Evolutionary conservation across 2,888 invertebrate species (phyloP).

Genomic region (Cynaeus angustus): DNA sequence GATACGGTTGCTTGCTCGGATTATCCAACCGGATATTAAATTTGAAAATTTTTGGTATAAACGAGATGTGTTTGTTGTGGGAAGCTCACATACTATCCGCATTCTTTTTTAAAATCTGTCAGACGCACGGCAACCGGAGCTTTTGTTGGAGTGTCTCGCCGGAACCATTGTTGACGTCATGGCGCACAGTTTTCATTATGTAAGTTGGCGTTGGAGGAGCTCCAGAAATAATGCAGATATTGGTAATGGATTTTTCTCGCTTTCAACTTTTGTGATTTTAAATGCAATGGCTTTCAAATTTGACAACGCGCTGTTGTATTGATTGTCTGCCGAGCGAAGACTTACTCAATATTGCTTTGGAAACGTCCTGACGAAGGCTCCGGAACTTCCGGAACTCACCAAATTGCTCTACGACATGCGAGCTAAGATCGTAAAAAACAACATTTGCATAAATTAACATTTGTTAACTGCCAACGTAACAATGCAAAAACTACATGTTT

Average conservation of each 20-base stretch:
- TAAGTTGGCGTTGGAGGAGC: slow-evolving; percentile 70
- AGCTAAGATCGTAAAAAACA: slow-evolving; percentile 31
- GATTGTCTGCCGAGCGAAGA: slow-evolving; percentile 44
- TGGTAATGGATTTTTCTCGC: slow-evolving; percentile 69
- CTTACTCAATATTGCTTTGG: slow-evolving; percentile 30
- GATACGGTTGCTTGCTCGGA: slow-evolving; percentile 44
- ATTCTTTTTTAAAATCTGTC: slow-evolving; percentile 70
- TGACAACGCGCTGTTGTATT: slow-evolving; percentile 58
- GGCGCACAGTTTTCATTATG: slow-evolving; percentile 68
- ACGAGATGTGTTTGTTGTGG: slow-evolving; percentile 35
- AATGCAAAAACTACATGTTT: neutral
- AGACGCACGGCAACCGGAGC: slow-evolving; percentile 66
- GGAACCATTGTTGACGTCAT: slow-evolving; percentile 67
- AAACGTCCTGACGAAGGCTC: slow-evolving; percentile 35
- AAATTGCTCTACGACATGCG: slow-evolving; percentile 33
- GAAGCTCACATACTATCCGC: slow-evolving; percentile 48
- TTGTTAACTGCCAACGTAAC: neutral
- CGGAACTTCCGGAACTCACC: slow-evolving; percentile 37
- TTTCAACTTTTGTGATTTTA: slow-evolving; percentile 66
- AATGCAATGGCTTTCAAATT: slow-evolving; percentile 64
- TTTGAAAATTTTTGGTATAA: slow-evolving; percentile 38
- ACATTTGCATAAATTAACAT: slow-evolving; percentile 38
- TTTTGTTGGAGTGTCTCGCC: slow-evolving; percentile 68
- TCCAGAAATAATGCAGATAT: slow-evolving; percentile 70
- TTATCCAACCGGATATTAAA: slow-evolving; percentile 46